These are phyloP conservation scores for Nomada goodeniana DNA, from an alignment of 2,888 invertebrate species.

Conservation along the genomic window DNA sequence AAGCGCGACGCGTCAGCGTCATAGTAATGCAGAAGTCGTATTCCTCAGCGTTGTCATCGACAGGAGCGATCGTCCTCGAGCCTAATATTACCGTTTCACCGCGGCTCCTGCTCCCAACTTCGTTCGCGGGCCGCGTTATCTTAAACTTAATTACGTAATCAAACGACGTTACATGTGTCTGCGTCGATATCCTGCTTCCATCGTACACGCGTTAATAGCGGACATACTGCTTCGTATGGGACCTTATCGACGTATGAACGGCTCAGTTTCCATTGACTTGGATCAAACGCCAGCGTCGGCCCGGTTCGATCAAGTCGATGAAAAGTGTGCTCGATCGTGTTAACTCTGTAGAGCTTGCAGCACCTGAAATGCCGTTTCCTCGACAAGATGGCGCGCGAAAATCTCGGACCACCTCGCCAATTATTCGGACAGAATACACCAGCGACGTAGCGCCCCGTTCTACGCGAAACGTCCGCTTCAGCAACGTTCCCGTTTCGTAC, in stretches of 20 bases:
- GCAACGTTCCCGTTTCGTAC: too few relatives aligned
- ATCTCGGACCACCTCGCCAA: constrained; percentile 47
- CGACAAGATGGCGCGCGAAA: constrained; percentile 68
- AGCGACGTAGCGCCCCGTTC: not conserved
- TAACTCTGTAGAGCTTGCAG: constrained; percentile 51
- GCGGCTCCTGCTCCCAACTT: constrained; percentile 46
- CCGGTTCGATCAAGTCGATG: constrained; percentile 82
- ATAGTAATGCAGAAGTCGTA: constrained; percentile 36
- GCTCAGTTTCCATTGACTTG: constrained; percentile 83
- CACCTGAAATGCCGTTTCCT: constrained; percentile 57
- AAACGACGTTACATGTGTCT: constrained; percentile 61
- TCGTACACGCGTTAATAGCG: constrained; percentile 76
- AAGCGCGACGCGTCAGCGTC: constrained; percentile 50
- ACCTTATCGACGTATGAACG: constrained; percentile 50
- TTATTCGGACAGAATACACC: not conserved
- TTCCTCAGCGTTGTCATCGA: constrained; percentile 56
- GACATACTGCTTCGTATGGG: constrained; percentile 56
- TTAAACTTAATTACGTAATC: constrained; percentile 68
- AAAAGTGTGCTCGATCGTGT: constrained; percentile 79
- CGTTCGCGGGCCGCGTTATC: constrained; percentile 58
- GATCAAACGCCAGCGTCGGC: constrained; percentile 64
- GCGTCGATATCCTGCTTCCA: constrained; percentile 61
- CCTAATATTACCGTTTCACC: constrained; percentile 80
- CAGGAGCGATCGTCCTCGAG: constrained; percentile 82
- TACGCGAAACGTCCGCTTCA: not conserved